These are phyloP conservation scores for Pseudonaja textilis DNA, from an alignment of 2,113 vertebrate species.

Conservation along the genomic window DNA sequence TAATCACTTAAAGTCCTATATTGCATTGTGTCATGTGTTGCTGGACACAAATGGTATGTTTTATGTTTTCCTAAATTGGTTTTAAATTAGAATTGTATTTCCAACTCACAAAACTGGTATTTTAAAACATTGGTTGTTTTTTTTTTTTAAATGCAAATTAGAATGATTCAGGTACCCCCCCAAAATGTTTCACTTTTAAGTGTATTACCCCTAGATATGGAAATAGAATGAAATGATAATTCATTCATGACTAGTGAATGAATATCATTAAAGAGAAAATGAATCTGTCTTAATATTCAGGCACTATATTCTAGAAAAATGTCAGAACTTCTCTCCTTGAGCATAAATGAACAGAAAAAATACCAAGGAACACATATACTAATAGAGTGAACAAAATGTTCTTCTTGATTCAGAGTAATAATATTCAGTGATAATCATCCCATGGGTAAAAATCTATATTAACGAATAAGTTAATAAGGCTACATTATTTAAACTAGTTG, in stretches of 20 bases:
- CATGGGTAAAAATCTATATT: neutral
- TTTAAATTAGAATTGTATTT: slow-evolving; percentile 13
- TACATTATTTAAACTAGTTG: neutral
- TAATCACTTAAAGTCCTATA: slow-evolving; percentile 5
- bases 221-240: slow-evolving; percentile 6
- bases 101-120: slow-evolving; percentile 1
- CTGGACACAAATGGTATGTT: slow-evolving; percentile 6
- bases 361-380: neutral
- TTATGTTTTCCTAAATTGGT: slow-evolving; percentile 18
- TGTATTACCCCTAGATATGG: neutral
- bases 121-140: neutral
- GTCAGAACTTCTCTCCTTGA: neutral
- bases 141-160: neutral
- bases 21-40: neutral
- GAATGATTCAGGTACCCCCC: neutral
- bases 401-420: neutral
- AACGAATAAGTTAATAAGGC: neutral
- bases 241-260: slow-evolving; percentile 8
- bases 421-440: neutral
- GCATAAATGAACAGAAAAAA: neutral
- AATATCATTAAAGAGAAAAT: slow-evolving; percentile 24
- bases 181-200: slow-evolving; percentile 1
- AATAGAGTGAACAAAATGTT: neutral
- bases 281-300: slow-evolving; percentile 5
- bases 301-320: neutral